Evolutionary conservation across 2,113 vertebrate species (phyloP), one percentile per base, ranked within the genome.

Genomic region (Microtus montanus): DNA sequence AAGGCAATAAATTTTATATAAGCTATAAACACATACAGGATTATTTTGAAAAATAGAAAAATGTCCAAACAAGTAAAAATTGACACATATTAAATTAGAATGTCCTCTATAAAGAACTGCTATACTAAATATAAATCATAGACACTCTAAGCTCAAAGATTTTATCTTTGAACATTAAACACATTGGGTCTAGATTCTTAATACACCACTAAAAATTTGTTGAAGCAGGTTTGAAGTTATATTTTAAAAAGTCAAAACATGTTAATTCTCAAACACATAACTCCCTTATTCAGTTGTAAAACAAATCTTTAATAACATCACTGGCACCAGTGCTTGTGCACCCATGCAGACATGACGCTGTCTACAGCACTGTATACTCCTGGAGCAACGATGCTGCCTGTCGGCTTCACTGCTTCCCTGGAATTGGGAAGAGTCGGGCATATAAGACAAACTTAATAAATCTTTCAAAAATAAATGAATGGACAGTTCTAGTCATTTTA

Each of bases 51-150:
- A 95, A 93, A 89, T 71, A 33, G 61, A 6, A 89, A 93, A 68
- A 64, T 86, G 75, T 77, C 24, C 49, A 54, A 70, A 79, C 68
- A 93, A 71, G 9, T 85, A 86, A 68, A 28, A 89, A 70, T 28
- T 84, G 14, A 88, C 3, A 91, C 68, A 90, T 54, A 86, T 68
- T 83, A 95, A 64, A 49, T 47, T 7, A 64, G 5, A 77, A 74
- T 91, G 30, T 89, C 24, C 52, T 44, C 96, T 87, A 86, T 58
- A 49, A 85, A 96, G 90, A 87, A 61, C 41, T 89, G 33, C 90
- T 75, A 87, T 83, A 85, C 30, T 75, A 74, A 80, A 91, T 24
- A 64, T 96, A 96, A 93, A 73, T 68, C 73, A 64, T 0, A 85
- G 73, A 17, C 24, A 89, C 68, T 82, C 30, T 77, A 94, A 92